Conservation (phyloP, 2,113 vertebrate species). For the Thunnus thynnus region DNA sequence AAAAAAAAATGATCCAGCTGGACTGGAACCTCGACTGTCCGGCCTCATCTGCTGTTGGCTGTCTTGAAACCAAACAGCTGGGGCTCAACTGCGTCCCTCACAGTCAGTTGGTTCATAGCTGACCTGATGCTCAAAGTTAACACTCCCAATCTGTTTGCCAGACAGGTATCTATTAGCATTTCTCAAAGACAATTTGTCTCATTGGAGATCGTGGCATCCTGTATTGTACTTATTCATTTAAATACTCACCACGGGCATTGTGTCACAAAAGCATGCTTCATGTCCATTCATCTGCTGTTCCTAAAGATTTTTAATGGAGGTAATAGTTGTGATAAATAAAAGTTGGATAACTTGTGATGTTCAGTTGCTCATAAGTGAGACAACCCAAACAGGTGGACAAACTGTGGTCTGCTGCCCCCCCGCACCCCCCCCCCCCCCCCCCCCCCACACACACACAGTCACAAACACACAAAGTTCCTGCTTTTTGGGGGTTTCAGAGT, state of each 20-base stretch:
- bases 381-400: slow-evolving; percentile 37
- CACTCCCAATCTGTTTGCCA: slow-evolving; percentile 40
- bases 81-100: slow-evolving; percentile 9
- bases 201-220: not conserved
- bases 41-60: slow-evolving; percentile 49
- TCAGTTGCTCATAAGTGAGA: not conserved
- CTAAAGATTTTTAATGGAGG: not conserved
- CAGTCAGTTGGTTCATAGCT: slow-evolving; percentile 38
- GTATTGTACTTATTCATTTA: not conserved
- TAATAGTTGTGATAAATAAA: not conserved
- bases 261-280: not conserved
- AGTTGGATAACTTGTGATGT: too few species aligned
- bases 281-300: not conserved
- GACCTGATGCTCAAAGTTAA: slow-evolving; percentile 45
- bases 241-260: not conserved
- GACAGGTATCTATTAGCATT: slow-evolving; percentile 38
- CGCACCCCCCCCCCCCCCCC: slow-evolving; percentile 13
- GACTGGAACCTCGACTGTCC: not conserved
- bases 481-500: slow-evolving; percentile 57
- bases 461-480: slow-evolving; percentile 13
- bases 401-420: slow-evolving; percentile 6
- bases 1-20: not conserved
- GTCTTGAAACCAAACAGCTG: slow-evolving; percentile 56
- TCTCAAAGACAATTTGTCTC: not conserved
- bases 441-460: slow-evolving; percentile 33